A percentile compares a stretch with the other conserved stretches of the same genome.
Conservation (phyloP, 1,140 invertebrate species). For the Drosophila parvula region DNA sequence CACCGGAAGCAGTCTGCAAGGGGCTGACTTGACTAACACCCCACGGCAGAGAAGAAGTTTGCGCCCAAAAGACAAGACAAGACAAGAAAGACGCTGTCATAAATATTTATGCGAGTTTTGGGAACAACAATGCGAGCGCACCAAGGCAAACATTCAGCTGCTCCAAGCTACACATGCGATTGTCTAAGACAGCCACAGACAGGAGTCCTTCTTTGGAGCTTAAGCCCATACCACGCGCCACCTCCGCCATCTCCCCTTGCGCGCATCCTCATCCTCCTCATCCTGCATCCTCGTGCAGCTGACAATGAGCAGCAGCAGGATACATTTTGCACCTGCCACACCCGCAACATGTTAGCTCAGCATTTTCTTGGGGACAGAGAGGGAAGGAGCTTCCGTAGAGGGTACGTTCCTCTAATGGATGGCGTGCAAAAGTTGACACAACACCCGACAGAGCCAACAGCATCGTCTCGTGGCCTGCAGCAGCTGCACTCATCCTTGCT, state of each 20-base stretch:
- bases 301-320: constrained; percentile 80
- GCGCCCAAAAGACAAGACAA: constrained; percentile 47
- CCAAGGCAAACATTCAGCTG: constrained; percentile 41
- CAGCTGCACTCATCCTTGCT: constrained; percentile 49
- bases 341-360: constrained; percentile 70
- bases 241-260: background rate
- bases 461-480: constrained; percentile 63
- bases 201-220: constrained; percentile 43
- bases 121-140: constrained; percentile 76
- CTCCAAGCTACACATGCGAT: constrained; percentile 70
- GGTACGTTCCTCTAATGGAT: constrained; percentile 63
- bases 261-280: background rate
- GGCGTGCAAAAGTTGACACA: constrained; percentile 80
- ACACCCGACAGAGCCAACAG: constrained; percentile 74
- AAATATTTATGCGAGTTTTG: constrained; percentile 84
- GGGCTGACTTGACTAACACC: constrained; percentile 60
- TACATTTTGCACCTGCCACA: constrained; percentile 75
- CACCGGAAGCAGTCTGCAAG: constrained; percentile 72
- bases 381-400: constrained; percentile 23
- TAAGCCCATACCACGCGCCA: background rate
- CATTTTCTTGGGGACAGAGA: constrained; percentile 39
- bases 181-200: constrained; percentile 67
- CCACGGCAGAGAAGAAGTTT: constrained; percentile 62
- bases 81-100: constrained; percentile 79
- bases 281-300: constrained; percentile 58